Evolutionary conservation across 2,888 invertebrate genomes (phyloP).

Genomic region (Toxonevra muliebris): DNA sequence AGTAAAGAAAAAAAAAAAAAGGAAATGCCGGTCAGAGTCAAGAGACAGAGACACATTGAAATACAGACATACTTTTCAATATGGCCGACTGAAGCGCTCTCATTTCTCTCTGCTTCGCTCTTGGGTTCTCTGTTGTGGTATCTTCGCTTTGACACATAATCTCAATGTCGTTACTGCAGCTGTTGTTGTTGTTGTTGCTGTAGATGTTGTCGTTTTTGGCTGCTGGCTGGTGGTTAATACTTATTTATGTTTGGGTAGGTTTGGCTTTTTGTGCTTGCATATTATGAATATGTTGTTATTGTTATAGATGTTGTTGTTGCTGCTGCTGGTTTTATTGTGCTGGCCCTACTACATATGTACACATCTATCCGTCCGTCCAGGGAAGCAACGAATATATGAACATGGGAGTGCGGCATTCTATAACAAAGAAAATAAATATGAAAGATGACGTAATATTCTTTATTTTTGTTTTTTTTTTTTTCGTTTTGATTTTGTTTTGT

Average conservation of each 20-base stretch:
- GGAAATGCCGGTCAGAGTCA: conserved; percentile 38
- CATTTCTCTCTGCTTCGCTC: conserved; percentile 13
- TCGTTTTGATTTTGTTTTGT: background rate
- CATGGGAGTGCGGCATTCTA: conserved; percentile 23
- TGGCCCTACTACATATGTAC: background rate
- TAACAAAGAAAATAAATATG: conserved; percentile 24
- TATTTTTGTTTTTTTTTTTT: background rate
- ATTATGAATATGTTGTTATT: too few relatives aligned
- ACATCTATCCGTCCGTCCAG: too few relatives aligned
- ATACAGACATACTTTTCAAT: conserved; percentile 39
- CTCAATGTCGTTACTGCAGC: conserved; percentile 19
- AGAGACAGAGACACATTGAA: conserved; percentile 39
- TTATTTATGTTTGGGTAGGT: conserved; percentile 30
- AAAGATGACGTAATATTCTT: conserved; percentile 19
- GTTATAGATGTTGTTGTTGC: conserved; percentile 10
- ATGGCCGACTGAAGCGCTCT: conserved; percentile 30
- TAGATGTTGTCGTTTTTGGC: conserved; percentile 5
- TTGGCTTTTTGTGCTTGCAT: conserved; percentile 19
- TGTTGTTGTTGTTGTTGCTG: conserved; percentile 17
- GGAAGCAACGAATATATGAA: background rate
- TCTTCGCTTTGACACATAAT: conserved; percentile 29
- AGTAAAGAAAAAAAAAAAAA: conserved; percentile 3
- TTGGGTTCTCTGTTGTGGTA: background rate
- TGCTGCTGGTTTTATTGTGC: conserved; percentile 6
- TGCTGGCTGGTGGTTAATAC: conserved; percentile 10